phyloP scores from a whole-genome alignment of 2,113 vertebrate species.

The Calypte anna region DNA sequence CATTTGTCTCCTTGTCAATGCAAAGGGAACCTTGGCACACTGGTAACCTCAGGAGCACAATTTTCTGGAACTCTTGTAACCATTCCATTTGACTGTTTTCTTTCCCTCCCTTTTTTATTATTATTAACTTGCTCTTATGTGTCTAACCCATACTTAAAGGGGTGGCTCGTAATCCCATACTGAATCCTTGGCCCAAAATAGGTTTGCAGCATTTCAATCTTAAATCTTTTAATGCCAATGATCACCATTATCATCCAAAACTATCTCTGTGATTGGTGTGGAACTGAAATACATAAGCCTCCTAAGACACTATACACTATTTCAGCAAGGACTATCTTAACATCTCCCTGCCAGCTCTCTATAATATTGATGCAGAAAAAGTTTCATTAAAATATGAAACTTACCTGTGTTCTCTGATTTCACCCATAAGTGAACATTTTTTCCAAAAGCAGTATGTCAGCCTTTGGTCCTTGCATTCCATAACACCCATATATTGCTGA shows the following conservation, averaged over 20 bases:
- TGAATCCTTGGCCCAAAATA: not conserved
- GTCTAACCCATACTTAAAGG: not conserved
- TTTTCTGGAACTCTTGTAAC: not conserved
- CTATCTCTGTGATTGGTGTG: not conserved
- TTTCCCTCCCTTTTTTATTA: not conserved
- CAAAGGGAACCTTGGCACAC: not conserved
- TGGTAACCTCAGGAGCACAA: not conserved
- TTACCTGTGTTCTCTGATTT: not conserved
- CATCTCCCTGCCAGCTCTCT: not conserved
- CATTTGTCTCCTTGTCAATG: not conserved
- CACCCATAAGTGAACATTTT: not conserved
- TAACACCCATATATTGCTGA: not conserved
- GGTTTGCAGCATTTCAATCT: not conserved
- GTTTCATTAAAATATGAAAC: conserved; percentile 2
- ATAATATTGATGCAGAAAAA: not conserved
- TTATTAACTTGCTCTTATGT: not conserved
- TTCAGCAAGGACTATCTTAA: not conserved
- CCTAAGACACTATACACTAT: not conserved
- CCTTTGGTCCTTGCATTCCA: not conserved
- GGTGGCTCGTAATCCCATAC: not conserved
- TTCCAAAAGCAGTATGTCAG: not conserved
- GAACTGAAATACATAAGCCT: not conserved
- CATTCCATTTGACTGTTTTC: not conserved
- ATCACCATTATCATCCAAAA: not conserved
- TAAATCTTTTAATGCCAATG: not conserved